Base-by-base conservation (phyloP, 2,888 invertebrate genomes). In the Sipha maydis region DNA sequence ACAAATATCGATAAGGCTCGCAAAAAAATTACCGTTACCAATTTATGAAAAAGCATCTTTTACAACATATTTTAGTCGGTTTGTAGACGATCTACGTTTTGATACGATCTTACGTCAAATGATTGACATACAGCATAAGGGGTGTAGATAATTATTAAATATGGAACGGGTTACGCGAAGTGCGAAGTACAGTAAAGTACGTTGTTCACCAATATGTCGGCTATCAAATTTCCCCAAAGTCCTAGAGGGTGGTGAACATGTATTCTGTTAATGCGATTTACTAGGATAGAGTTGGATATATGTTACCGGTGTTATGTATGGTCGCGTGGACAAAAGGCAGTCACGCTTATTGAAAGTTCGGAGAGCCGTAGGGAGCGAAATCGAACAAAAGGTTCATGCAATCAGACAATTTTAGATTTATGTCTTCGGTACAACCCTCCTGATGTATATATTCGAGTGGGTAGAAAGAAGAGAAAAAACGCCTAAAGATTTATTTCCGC, bases 321-420 rank as follows among this genome's bases (percentile, higher is more conserved):
- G 78, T 85, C 21, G 77, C 4, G 79, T 79, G 71, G 85, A 86
- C 85, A 86, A 85, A 79, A 86, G 85, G 79, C 71, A 56, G 54
- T 56, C n/a, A 34, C 34, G 54, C 79, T 79, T 56, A 71, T 79
- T 78, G 79, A 86, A 79, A 71, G 85, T 86, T 79, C 71, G 71
- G 11, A 71, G n/a, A 69, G 34, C 78, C 77, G 31, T 54, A 25
- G 79, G 85, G 71, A 86, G 28, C 54, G 9, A 17, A 86, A 56
- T 71, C 79, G 71, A 86, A 86, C 79, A 86, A 86, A 79, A 56
- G 79, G 71, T 79, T 71, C 79, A 38, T 79, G 71, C 71, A 79
- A 86, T 79, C 85, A 38, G 71, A 86, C 71, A 56, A 71, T 79
- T 79, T 79, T 54, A 86, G 79, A 86, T 86, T 86, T 78, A 86